Conservation (phyloP, 2,113 vertebrate genomes). For the Lepisosteus oculatus region DNA sequence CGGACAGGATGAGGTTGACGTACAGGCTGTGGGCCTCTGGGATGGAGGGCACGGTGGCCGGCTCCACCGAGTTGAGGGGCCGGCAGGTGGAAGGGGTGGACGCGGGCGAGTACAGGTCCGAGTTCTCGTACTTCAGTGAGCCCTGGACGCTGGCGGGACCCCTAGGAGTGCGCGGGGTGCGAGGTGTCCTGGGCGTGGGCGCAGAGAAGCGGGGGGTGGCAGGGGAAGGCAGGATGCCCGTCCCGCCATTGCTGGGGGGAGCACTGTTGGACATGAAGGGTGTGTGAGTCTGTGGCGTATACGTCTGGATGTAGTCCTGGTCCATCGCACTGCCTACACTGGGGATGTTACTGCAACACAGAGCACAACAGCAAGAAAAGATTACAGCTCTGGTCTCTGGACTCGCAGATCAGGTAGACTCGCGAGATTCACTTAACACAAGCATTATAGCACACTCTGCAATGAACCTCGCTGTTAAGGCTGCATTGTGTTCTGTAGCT, state of each 20-base stretch:
- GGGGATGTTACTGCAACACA: constrained; percentile 53
- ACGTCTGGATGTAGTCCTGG: constrained; percentile 88
- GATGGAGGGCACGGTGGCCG: constrained; percentile 89
- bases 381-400: too few relatives aligned
- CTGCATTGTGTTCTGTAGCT: too few relatives aligned
- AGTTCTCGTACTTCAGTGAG: constrained; percentile 93
- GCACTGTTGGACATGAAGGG: constrained; percentile 91
- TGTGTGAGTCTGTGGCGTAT: constrained; percentile 92
- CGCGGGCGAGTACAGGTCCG: constrained; percentile 91
- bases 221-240: constrained; percentile 91
- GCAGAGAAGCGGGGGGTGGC: constrained; percentile 89
- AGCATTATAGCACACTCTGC: too few relatives aligned
- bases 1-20: constrained; percentile 95
- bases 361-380: neutral
- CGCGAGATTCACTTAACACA: too few relatives aligned
- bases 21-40: constrained; percentile 98
- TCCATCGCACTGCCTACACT: constrained; percentile 89
- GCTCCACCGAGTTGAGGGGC: constrained; percentile 93
- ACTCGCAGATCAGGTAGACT: too few relatives aligned
- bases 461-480: too few relatives aligned
- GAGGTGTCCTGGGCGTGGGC: constrained; percentile 87
- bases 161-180: constrained; percentile 90
- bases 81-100: constrained; percentile 94
- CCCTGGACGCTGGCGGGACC: constrained; percentile 92
- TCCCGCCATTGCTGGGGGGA: constrained; percentile 88